phyloP scores from a whole-genome alignment of 2,888 invertebrate genomes.

The Siphonodentalium dalli region DNA sequence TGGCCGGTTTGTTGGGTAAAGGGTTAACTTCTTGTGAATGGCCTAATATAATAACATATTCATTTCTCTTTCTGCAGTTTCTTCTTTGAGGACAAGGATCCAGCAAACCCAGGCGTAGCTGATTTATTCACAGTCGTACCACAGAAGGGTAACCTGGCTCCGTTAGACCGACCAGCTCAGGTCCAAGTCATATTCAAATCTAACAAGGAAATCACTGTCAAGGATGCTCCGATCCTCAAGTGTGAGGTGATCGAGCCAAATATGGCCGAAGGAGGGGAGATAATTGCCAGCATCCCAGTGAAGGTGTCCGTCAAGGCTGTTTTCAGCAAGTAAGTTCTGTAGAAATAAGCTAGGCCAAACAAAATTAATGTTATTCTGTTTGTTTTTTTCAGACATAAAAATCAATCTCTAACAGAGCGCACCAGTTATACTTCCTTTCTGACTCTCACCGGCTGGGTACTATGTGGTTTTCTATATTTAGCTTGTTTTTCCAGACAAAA shows the following conservation, averaged over 20 bases:
- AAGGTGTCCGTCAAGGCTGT: slow-evolving; percentile 63
- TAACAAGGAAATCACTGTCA: slow-evolving; percentile 55
- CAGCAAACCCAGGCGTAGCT: slow-evolving; percentile 49
- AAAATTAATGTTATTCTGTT: too few relatives aligned
- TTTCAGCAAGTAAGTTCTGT: slow-evolving; percentile 64
- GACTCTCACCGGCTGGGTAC: too few relatives aligned
- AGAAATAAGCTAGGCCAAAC: too few relatives aligned
- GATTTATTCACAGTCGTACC: slow-evolving; percentile 60
- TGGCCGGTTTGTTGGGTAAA: too few relatives aligned
- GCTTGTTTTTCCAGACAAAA: too few relatives aligned
- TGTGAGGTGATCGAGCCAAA: slow-evolving; percentile 64
- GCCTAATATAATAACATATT: not conserved
- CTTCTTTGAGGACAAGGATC: slow-evolving; percentile 53
- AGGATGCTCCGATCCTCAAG: slow-evolving; percentile 61
- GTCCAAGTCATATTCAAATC: slow-evolving; percentile 62
- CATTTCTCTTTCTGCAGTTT: slow-evolving; percentile 45
- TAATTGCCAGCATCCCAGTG: slow-evolving; percentile 65
- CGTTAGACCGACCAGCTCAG: slow-evolving; percentile 59
- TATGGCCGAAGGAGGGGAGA: slow-evolving; percentile 58
- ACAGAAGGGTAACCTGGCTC: slow-evolving; percentile 52
- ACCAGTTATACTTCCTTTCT: too few relatives aligned
- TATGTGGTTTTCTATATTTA: too few relatives aligned
- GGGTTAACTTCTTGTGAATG: too few relatives aligned
- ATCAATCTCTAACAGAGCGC: too few relatives aligned
- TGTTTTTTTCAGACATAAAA: too few relatives aligned